Percentiles rank a stretch among this genome's conserved stretches.
Conservation (phyloP, 2,888 invertebrate genomes). For the Amblyjoppa proteus region DNA sequence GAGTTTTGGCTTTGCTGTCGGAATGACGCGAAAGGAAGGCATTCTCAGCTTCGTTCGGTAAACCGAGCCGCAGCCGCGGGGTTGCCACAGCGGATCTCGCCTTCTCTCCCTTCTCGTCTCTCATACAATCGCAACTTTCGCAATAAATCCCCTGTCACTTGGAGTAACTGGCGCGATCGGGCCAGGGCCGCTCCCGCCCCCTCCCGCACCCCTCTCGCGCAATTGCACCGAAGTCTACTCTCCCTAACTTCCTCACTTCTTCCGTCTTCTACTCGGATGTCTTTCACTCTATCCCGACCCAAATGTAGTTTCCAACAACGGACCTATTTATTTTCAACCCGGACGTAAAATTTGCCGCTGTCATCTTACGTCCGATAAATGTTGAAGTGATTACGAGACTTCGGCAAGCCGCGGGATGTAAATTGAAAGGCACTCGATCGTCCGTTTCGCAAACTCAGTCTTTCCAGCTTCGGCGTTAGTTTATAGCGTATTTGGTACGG, state of each 20-base stretch:
- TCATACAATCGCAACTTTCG: slow-evolving; percentile 78
- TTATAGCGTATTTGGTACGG: too few relatives aligned
- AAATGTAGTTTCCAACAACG: slow-evolving; percentile 20
- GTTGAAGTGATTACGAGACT: slow-evolving; percentile 9
- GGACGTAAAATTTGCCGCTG: slow-evolving; percentile 6
- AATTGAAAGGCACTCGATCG: neutral
- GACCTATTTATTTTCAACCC: slow-evolving; percentile 35
- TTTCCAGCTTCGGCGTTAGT: too few relatives aligned
- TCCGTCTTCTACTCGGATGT: slow-evolving; percentile 41
- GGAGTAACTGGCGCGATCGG: slow-evolving; percentile 76
- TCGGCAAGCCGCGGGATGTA: neutral
- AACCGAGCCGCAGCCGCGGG: slow-evolving; percentile 45
- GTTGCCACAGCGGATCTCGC: slow-evolving; percentile 5
- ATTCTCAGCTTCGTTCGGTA: slow-evolving; percentile 56
- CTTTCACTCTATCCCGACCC: slow-evolving; percentile 38
- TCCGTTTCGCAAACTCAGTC: too few relatives aligned
- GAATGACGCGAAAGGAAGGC: slow-evolving; percentile 37
- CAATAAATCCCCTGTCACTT: slow-evolving; percentile 78
- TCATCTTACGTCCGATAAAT: slow-evolving; percentile 26
- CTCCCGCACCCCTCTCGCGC: slow-evolving; percentile 26
- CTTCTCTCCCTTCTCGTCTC: slow-evolving; percentile 60
- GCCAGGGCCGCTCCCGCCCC: slow-evolving; percentile 64
- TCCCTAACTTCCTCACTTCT: slow-evolving; percentile 22
- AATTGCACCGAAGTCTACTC: neutral
- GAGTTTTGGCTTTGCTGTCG: slow-evolving; percentile 49